Conservation (phyloP, 1,140 invertebrate genomes). For the Aphelenchoides besseyi region DNA sequence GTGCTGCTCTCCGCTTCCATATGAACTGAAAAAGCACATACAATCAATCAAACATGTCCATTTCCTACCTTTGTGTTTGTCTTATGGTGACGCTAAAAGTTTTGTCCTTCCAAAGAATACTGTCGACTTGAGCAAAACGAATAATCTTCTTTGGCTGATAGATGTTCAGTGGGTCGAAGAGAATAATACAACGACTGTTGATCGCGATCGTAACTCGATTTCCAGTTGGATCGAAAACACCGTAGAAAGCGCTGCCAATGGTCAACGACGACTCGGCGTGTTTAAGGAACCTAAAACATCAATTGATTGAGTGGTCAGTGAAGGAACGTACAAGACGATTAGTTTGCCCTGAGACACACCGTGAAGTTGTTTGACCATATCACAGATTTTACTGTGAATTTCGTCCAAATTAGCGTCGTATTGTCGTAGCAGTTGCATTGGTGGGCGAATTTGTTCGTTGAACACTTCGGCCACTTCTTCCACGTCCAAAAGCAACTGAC, state of each 20-base stretch:
- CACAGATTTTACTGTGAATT: background rate
- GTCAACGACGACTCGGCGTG: slow-evolving; percentile 2
- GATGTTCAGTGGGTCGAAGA: slow-evolving; percentile 11
- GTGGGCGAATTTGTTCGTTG: slow-evolving; percentile 10
- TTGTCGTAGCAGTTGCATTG: slow-evolving; percentile 5
- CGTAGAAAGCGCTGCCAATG: slow-evolving; percentile 15
- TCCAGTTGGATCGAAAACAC: background rate
- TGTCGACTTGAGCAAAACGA: background rate
- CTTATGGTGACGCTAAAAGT: background rate
- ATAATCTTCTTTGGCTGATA: slow-evolving; percentile 15
- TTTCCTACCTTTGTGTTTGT: background rate
- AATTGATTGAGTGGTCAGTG: background rate
- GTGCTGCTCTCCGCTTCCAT: background rate
- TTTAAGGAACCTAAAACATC: slow-evolving; percentile 15
- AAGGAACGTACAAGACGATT: background rate
- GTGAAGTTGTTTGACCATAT: background rate
- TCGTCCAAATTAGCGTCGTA: slow-evolving; percentile 1
- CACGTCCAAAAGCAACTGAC: slow-evolving; percentile 1
- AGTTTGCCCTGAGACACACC: background rate
- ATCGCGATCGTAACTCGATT: background rate
- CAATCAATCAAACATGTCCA: background rate
- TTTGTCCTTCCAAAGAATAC: slow-evolving; percentile 1
- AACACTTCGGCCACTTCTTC: slow-evolving; percentile 12
- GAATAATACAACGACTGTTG: slow-evolving; percentile 9
- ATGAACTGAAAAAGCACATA: background rate